These are phyloP conservation scores for Accipiter virgatus DNA, from an alignment of 2,113 vertebrate genomes.

Conservation along the genomic window DNA sequence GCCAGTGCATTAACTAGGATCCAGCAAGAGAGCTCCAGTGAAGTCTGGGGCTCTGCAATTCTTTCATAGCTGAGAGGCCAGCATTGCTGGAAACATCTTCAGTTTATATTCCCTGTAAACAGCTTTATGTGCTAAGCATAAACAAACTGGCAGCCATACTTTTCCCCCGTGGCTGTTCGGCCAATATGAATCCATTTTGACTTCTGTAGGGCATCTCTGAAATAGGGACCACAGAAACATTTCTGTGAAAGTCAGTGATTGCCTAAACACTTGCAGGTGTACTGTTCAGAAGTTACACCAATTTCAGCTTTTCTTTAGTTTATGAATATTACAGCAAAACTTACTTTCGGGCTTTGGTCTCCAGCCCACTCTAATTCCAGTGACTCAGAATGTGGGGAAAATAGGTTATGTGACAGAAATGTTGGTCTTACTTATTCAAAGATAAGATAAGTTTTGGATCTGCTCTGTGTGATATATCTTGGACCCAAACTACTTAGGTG, in stretches of 20 bases:
- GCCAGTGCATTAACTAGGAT: not conserved
- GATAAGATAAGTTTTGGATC: not conserved
- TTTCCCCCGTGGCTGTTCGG: not conserved
- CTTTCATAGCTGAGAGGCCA: not conserved
- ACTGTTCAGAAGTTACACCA: not conserved
- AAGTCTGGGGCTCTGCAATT: not conserved
- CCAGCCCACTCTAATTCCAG: not conserved
- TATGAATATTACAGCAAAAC: not conserved
- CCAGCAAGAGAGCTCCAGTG: not conserved
- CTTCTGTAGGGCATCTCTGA: not conserved
- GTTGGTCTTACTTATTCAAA: not conserved
- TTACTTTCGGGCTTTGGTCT: not conserved
- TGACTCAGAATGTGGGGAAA: not conserved
- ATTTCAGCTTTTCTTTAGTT: not conserved
- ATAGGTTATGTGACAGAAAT: not conserved
- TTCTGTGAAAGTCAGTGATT: not conserved
- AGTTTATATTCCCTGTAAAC: not conserved
- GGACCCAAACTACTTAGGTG: not conserved
- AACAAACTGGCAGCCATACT: fast-evolving
- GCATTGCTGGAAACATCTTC: not conserved
- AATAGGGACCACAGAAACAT: not conserved
- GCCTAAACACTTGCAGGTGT: not conserved
- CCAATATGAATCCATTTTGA: not conserved
- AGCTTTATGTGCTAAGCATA: not conserved
- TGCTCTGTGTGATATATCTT: not conserved